Evolutionary conservation across 1,140 invertebrate species (phyloP).

Genomic region (Drosophila truncata): DNA sequence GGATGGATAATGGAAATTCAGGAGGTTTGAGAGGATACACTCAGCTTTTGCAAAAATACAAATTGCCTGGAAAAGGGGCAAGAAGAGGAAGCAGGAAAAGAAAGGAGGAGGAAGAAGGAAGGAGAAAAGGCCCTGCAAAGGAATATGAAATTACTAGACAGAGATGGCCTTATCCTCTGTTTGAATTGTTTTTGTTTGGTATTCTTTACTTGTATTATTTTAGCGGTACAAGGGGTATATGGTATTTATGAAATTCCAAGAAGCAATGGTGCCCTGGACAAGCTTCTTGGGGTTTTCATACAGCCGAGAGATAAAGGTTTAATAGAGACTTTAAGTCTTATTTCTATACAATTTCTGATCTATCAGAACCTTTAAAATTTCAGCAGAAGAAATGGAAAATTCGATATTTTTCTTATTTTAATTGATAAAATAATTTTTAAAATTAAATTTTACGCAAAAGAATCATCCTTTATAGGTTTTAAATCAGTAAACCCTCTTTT

Average conservation of each 20-base stretch:
- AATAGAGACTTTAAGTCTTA: no score
- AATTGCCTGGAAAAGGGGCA: conserved; percentile 63
- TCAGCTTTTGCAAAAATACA: conserved; percentile 49
- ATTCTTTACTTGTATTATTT: conserved; percentile 16
- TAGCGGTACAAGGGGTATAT: conserved; percentile 7
- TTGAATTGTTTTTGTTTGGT: conserved; percentile 23
- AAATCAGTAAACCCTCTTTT: neutral
- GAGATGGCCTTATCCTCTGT: conserved; percentile 13
- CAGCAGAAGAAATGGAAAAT: neutral
- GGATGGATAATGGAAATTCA: conserved; percentile 11
- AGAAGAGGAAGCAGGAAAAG: neutral
- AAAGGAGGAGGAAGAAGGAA: neutral
- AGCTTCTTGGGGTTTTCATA: neutral
- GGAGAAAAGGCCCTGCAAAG: neutral
- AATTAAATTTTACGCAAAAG: neutral
- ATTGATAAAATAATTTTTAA: neutral
- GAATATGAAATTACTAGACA: conserved; percentile 37
- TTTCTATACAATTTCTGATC: neutral
- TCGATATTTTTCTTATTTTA: neutral
- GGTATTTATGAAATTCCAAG: neutral
- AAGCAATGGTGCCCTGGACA: neutral
- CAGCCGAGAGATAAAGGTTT: no score
- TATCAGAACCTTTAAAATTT: neutral
- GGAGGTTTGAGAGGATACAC: conserved; percentile 19
- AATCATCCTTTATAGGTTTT: neutral